Conservation (phyloP, 1,140 invertebrate genomes). For the Dendroctonus valens region DNA sequence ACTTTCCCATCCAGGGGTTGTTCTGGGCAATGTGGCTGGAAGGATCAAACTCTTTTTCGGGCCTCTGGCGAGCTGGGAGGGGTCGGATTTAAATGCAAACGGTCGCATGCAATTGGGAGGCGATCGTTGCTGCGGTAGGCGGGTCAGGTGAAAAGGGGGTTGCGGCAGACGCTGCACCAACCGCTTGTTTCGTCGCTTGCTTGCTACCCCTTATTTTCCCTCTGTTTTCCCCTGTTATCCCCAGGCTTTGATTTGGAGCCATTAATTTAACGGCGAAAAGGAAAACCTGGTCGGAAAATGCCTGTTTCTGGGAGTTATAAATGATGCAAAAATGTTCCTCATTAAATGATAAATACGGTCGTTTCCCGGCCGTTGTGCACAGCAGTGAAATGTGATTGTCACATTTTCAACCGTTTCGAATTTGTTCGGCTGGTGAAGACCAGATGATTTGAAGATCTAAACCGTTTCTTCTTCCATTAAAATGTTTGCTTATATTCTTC, state of each 20-base stretch:
- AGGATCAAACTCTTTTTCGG: no score
- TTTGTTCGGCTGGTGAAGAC: not conserved
- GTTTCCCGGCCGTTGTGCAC: not conserved
- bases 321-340: constrained; percentile 12
- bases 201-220: constrained; percentile 7
- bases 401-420: not conserved
- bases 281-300: constrained; percentile 11
- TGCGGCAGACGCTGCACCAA: no score
- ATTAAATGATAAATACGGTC: constrained; percentile 9
- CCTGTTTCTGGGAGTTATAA: constrained; percentile 9
- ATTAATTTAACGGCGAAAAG: constrained; percentile 15
- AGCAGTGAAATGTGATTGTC: not conserved
- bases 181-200: constrained; percentile 7
- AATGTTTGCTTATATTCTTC: no score
- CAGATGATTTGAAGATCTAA: no score
- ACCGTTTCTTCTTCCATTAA: no score
- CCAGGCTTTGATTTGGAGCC: constrained; percentile 6
- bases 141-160: no score
- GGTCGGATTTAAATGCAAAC: no score
- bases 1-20: no score
- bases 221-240: not conserved
- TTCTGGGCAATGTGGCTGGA: no score
- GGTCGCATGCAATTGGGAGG: no score
- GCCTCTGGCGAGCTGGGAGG: no score
- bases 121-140: no score